Percentiles rank a stretch among this genome's conserved stretches.
Conservation (phyloP, 2,888 invertebrate genomes). For the Gymnoscelis rufifasciata region DNA sequence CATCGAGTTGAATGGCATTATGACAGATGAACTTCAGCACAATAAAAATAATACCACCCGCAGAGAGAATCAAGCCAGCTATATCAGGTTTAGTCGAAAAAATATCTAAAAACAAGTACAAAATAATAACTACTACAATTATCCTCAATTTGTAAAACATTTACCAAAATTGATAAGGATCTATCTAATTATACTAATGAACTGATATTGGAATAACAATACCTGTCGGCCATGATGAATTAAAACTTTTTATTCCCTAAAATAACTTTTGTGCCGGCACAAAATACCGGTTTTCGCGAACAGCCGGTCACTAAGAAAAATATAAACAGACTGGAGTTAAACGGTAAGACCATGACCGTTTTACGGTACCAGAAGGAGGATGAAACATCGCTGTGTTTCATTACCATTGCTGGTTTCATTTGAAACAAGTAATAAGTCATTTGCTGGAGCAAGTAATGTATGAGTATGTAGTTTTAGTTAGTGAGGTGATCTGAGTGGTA, state of each 20-base stretch:
- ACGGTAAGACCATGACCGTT: constrained; percentile 32
- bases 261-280: constrained; percentile 37
- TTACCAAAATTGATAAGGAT: constrained; percentile 24
- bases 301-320: constrained; percentile 58
- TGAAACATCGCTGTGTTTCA: background rate
- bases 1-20: constrained; percentile 72
- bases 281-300: constrained; percentile 49
- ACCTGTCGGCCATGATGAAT: constrained; percentile 47
- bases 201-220: constrained; percentile 37
- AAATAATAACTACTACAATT: constrained; percentile 29
- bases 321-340: constrained; percentile 50
- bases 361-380: constrained; percentile 18
- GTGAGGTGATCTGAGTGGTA: constrained; percentile 8
- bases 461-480: background rate
- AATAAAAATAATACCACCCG: constrained; percentile 45
- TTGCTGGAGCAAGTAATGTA: constrained; percentile 25
- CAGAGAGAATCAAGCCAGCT: constrained; percentile 46
- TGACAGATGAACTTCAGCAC: constrained; percentile 35
- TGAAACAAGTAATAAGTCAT: background rate
- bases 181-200: background rate
- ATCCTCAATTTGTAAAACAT: constrained; percentile 12
- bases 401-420: constrained; percentile 31
- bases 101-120: constrained; percentile 58
- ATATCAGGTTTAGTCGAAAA: constrained; percentile 47
- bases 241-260: constrained; percentile 33